Evolutionary conservation across 2,888 invertebrate species (phyloP).

Genomic region (Caenorhabditis becei): DNA sequence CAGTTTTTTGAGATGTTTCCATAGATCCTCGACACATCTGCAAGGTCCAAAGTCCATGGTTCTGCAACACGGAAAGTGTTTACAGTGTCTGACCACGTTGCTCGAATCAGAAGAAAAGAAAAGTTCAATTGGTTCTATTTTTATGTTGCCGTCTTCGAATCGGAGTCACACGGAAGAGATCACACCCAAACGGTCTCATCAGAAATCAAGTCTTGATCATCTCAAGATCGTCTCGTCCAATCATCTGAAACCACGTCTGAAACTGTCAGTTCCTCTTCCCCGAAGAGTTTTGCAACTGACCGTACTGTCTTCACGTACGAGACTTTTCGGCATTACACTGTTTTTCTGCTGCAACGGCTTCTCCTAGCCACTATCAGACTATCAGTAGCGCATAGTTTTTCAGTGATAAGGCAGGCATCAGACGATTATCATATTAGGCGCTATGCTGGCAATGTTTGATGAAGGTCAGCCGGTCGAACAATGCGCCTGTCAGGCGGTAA

Average conservation of each 20-base stretch:
- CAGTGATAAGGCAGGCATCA: constrained; percentile 7
- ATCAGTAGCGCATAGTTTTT: constrained; percentile 14
- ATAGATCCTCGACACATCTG: not conserved
- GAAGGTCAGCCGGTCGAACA: constrained; percentile 55
- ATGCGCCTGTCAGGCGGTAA: constrained; percentile 48
- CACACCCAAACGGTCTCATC: constrained; percentile 15
- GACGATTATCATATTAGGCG: constrained; percentile 60
- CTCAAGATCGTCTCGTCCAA: not conserved
- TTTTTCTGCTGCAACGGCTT: constrained; percentile 1
- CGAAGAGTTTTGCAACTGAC: not conserved
- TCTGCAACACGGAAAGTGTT: constrained; percentile 22
- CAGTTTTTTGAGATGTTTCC: not conserved
- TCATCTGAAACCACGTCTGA: not conserved
- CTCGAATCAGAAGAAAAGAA: constrained; percentile 5
- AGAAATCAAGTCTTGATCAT: constrained; percentile 5
- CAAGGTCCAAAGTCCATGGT: not conserved
- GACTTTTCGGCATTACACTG: constrained; percentile 11
- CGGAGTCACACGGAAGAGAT: constrained; percentile 7
- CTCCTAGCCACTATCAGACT: not conserved
- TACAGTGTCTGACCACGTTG: not conserved
- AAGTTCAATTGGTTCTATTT: constrained; percentile 33
- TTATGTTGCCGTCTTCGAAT: not conserved
- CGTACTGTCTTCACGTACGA: not conserved
- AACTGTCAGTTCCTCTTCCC: not conserved
- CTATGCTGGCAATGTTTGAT: constrained; percentile 22